Evolutionary conservation across 2,797 vertebrate genomes (phyloP), one percentile per base, ranked within the genome.

Genomic region (Hippoglossus hippoglossus): DNA sequence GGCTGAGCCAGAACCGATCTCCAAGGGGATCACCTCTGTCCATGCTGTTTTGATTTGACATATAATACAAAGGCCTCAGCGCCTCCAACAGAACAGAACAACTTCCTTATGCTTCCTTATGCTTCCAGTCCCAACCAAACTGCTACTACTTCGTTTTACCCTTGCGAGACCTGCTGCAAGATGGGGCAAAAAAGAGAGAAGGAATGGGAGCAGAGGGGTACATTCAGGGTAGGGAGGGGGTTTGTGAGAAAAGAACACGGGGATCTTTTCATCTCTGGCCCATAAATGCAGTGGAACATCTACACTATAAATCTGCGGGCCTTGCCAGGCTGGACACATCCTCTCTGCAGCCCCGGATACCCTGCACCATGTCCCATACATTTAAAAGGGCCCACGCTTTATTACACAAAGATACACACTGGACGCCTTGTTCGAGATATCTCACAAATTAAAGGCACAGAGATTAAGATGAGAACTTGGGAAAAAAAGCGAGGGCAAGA

Each of bases 1-100:
- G 91, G 79, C 94, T 94, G 52, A 93, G 91, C 95, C 95, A 96
- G 87, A 95, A 96, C 5, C 94, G 94, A 80, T 96, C 94, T 58
- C 95, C 94, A 34, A 95, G 83, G 9, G 81, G 77, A 88, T 95
- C 95, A 11, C 92, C 93, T 56, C 68, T 66, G 59, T 91, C 90
- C 82, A 76, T 75, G 70, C 70, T 72, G 67, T 75, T 87, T 24
- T 71, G 80, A 82, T 82, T 28, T 34, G 77, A 79, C 84, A 84
- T 86, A 52, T 67, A 26, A 47, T 31, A 56, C 54, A 75, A 62
- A 63, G 67, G 73, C 28, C 64, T 51, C 6, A 18, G 26, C 15
- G 31, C 25, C 56, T 51, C 65, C 24, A 39, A 64, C 46, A 58
- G 70, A 75, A 57, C 21, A 47, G 63, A 77, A 66, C 66, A 73